Base-by-base conservation (phyloP, 1,140 invertebrate species). In the Cyclina sinensis region DNA sequence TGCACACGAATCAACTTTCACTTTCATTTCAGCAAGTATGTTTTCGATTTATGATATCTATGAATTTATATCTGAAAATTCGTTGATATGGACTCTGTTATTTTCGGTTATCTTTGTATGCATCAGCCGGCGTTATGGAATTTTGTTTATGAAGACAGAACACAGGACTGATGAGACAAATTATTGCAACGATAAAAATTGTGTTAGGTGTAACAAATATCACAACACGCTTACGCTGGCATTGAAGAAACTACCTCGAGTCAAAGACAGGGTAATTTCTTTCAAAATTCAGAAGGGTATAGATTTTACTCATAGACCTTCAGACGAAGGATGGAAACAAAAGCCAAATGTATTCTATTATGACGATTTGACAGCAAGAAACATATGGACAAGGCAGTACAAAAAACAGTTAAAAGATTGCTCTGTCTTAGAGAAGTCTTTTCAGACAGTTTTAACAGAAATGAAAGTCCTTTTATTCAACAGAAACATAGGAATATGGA, bases 191-290 rank as follows among this genome's bases (percentile, higher is more conserved):
- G 91, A 88, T 54, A 85, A 91, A 14, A 89, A 89, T 39, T 94
- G 93, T 91, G 90, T 94, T 37, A 83, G 93, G 62, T 94, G 93
- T 82, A 89, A 79, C 74, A 84, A 80, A 81, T 90, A 91, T 62
- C 62, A 73, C 14, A 54, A 90, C 48, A 82, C 92, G 27, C 30
- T 89, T 30, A 57, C 27, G n/a, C 78, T 81, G 54, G 92, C 91
- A 43, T 51, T 37, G 37, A 79, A 79, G n/a, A 88, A 57, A 21
- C 11, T 86, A 3, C 5, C 68, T 5, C 18, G 5, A 18, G 21
- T 78, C 0, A 46, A 24, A 51, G 74, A 51, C 24, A 21, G 12
- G 68, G 21, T 27, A 46, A 51, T 73, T n/a, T 32, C 76, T 68
- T n/a, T 54, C 21, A 68, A 88, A n/a, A 80, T 88, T n/a, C 35